A percentile compares a stretch with the other conserved stretches of the same genome.
phyloP scores from a whole-genome alignment of 2,888 invertebrate genomes.

The Chaetoderma sp. region DNA sequence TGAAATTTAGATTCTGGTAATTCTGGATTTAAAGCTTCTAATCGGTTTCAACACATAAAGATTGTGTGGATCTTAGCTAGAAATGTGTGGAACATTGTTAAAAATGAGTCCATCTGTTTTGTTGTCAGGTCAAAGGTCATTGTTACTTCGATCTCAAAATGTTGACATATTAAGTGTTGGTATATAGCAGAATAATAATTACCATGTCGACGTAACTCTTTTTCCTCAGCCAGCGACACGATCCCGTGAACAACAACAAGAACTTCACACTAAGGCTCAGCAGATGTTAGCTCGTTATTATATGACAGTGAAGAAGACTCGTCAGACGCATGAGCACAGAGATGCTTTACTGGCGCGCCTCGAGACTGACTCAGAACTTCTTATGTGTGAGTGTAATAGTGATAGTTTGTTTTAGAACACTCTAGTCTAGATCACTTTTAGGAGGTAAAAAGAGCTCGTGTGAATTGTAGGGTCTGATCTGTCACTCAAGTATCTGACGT shows the following conservation, averaged over 20 bases:
- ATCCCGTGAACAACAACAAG: conserved; percentile 49
- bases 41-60: too few relatives aligned
- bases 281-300: conserved; percentile 54
- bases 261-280: conserved; percentile 54
- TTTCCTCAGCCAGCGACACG: conserved; percentile 36
- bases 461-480: too few relatives aligned
- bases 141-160: too few relatives aligned
- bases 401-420: too few relatives aligned
- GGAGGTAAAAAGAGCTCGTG: too few relatives aligned
- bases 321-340: conserved; percentile 58
- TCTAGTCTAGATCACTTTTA: too few relatives aligned
- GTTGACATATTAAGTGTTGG: too few relatives aligned
- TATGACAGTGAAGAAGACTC: conserved; percentile 39
- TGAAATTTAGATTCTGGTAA: too few relatives aligned
- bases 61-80: background rate
- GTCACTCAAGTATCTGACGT: too few relatives aligned
- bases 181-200: too few relatives aligned
- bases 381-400: conserved; percentile 47
- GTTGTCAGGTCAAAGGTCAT: too few relatives aligned
- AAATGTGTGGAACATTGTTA: background rate
- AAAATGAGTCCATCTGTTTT: background rate
- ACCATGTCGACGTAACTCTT: background rate
- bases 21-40: too few relatives aligned
- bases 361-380: conserved; percentile 63
- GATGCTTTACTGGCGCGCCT: conserved; percentile 62